Base-by-base conservation (phyloP, 2,797 vertebrate species). In the Lateolabrax maculatus region DNA sequence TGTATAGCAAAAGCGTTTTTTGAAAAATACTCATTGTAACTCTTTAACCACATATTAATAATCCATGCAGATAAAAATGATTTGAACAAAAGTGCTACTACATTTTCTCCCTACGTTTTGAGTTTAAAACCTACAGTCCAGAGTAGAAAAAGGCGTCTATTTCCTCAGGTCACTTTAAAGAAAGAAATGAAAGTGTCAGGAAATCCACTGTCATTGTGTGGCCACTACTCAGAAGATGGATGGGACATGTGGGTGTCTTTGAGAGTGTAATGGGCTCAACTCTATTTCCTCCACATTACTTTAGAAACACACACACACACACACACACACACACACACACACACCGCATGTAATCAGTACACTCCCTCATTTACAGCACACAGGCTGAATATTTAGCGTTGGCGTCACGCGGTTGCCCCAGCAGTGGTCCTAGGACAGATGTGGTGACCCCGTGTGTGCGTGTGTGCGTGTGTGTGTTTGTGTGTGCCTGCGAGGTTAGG, bases 221-320 rank as follows among this genome's bases (percentile, higher is more conserved):
- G 81, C 86, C 75, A 68, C 83, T 43, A n/a, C 76, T 81, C 71
- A 71, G 44, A 81, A 68, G 88, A 88, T 70, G 71, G 83, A 87
- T 84, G 83, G 74, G 75, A 80, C 84, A 68, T 83, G 70, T 58
- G 87, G 81, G 84, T 80, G 87, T 80, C 77, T 88, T 79, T 71
- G 56, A 80, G 83, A 77, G 58, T 48, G 65, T 80, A 80, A 90
- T 80, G 83, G 74, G 61, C 80, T 83, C 75, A 34, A 44, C 77
- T 86, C 51, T 64, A 31, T 79, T 86, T 88, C 83, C 81, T 81
- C 56, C 46, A 63, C 85, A 65, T 85, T 69, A 77, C 70, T 79
- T 70, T 51, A 49, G 27, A 83, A 70, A 75, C 77, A 58, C 80
- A 65, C 48, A 48, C 67, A 63, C 60, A 43, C 63, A 61, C 56